Base-by-base conservation (phyloP, 2,888 invertebrate genomes). In the Cheilosia vulpina region DNA sequence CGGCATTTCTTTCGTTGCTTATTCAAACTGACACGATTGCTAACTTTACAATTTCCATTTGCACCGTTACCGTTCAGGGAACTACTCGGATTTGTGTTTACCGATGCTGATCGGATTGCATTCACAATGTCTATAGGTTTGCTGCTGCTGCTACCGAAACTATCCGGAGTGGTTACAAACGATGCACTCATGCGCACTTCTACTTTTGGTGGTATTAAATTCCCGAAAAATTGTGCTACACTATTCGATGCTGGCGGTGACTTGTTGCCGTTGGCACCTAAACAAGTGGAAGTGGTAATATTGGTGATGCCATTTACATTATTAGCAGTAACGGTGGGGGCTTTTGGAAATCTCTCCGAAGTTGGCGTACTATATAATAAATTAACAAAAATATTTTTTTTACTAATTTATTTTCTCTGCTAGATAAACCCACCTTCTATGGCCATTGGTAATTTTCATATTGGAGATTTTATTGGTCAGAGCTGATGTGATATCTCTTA, bases 151-250 rank as follows among this genome's bases (percentile, higher is more conserved):
- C 88, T 90, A 63, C 89, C 89, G 63, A 89, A 89, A 57, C 87
- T 89, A 50, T 89, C 90, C 6, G 77, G 76, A 21, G 62, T 77
- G 19, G 71, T 66, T 7, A 77, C 72, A 66, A 82, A 87, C 31
- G 88, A 87, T 9, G 80, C 77, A 2, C 89, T 91, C 84, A 92
- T 81, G 62, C 91, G 90, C 2, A 91, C 91, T 87, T 92, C 92
- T 21, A 92, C 92, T 87, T 91, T 91, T 19, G 90, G 87, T 58
- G 94, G 89, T 93, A 91, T 91, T 89, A 91, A 88, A 76, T 90
- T 90, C 52, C 90, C 91, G 90, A 91, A 90, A 71, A 90, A 91
- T 72, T 90, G 91, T 81, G 90, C 90, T 72, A 90, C 91, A 87
- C 89, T 91, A 68, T 88, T 88, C 19, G 88, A 84, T 62, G 87